Percentiles rank a stretch among this genome's conserved stretches.
Evolutionary conservation across 2,113 vertebrate species (phyloP).

Genomic region (Pimephales promelas): DNA sequence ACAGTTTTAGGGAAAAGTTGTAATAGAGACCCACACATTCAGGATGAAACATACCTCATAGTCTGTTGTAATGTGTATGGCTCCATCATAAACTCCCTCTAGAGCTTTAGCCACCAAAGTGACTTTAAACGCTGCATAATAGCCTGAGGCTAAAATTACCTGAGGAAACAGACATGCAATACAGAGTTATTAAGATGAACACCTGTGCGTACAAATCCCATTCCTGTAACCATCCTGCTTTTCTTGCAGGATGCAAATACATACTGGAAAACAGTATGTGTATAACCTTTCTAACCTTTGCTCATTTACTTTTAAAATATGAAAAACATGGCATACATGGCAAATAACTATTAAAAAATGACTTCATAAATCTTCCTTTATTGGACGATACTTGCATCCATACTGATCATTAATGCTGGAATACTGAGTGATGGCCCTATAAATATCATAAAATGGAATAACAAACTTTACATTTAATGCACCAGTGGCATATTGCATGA

Average conservation of each 20-base stretch:
- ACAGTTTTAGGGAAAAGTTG: background rate
- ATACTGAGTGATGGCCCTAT: background rate
- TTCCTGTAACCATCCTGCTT: constrained; percentile 18
- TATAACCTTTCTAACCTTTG: no score
- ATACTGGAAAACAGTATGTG: no score
- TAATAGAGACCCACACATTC: background rate
- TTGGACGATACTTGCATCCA: background rate
- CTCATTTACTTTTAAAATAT: background rate
- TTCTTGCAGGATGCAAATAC: constrained; percentile 11
- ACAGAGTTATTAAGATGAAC: constrained; percentile 8
- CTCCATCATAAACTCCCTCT: constrained; percentile 92
- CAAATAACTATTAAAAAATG: background rate
- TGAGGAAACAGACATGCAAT: constrained; percentile 57
- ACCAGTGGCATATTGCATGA: no score
- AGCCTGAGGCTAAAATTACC: constrained; percentile 91
- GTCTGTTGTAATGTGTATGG: constrained; percentile 94
- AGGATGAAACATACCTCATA: constrained; percentile 83
- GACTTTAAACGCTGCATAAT: constrained; percentile 92
- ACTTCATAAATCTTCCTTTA: background rate
- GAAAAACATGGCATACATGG: background rate
- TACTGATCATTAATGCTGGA: background rate
- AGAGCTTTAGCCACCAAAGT: constrained; percentile 88
- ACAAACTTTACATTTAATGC: no score
- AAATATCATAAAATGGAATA: background rate
- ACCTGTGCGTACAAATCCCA: background rate